Percentiles rank a stretch among this genome's conserved stretches.
These are phyloP conservation scores for Eurystomus glaucurus DNA, from an alignment of 2,797 vertebrate genomes.

Conservation along the genomic window DNA sequence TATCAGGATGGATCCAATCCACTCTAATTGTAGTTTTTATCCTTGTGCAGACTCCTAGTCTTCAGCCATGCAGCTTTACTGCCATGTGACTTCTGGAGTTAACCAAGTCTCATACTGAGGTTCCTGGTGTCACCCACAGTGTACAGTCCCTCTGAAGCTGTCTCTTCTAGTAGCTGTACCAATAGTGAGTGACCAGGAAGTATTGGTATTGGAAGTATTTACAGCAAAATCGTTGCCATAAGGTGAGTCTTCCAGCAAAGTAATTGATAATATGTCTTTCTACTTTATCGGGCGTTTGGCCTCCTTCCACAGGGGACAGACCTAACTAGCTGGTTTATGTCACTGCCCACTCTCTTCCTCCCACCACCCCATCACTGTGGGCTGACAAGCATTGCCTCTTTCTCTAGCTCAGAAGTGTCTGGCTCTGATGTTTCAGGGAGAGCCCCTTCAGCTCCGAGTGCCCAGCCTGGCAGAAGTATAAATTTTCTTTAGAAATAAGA, in stretches of 20 bases:
- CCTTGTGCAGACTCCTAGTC: background rate
- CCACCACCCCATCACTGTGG: background rate
- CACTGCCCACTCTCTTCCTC: background rate
- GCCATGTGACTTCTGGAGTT: background rate
- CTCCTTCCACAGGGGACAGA: background rate
- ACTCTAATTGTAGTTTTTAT: background rate
- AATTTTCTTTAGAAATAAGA: conserved; percentile 11
- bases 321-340: background rate
- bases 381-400: background rate
- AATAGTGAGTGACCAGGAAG: background rate
- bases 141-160: background rate
- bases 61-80: background rate
- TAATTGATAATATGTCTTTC: background rate
- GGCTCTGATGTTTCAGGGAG: background rate
- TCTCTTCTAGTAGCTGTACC: background rate
- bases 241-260: background rate
- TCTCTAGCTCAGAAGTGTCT: background rate
- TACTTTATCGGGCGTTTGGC: background rate
- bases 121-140: background rate
- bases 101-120: background rate
- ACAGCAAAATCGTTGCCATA: background rate
- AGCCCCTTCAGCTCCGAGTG: background rate
- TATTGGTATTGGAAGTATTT: background rate
- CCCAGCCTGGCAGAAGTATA: background rate
- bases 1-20: background rate